Conservation (phyloP, 2,113 vertebrate genomes). For the Rhinolophus ferrumequinum region DNA sequence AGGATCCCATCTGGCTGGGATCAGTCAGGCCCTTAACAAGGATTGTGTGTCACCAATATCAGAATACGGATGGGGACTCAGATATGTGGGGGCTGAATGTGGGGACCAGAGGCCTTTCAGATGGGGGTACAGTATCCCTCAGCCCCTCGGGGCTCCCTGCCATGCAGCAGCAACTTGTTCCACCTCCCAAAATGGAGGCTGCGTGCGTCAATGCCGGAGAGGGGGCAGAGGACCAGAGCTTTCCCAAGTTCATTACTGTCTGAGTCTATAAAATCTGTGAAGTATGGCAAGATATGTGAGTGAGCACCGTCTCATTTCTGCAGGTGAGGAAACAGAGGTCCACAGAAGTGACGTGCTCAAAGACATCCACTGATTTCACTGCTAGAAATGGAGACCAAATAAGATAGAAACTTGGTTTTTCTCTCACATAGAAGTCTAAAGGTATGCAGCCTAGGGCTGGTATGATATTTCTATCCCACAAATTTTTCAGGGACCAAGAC, state of each 20-base stretch:
- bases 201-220: not conserved
- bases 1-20: conserved; percentile 87
- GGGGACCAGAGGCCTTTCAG: conserved; percentile 38
- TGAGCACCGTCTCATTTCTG: not conserved
- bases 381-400: not conserved
- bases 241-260: not conserved
- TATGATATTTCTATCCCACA: not conserved
- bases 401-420: not conserved
- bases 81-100: not conserved
- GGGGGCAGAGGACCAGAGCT: not conserved
- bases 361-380: not conserved
- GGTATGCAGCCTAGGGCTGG: not conserved
- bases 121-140: not conserved
- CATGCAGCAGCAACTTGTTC: not conserved
- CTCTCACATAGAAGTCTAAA: not conserved
- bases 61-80: conserved; percentile 74
- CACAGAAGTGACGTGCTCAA: not conserved
- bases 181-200: not conserved
- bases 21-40: conserved; percentile 81
- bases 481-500: not conserved
- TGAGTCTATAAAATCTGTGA: not conserved
- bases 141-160: not conserved
- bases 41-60: conserved; percentile 80
- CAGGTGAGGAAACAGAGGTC: not conserved
- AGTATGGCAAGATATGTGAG: not conserved